These are phyloP conservation scores for Ascaphus truei DNA, from an alignment of 2,113 vertebrate genomes.

Conservation along the genomic window DNA sequence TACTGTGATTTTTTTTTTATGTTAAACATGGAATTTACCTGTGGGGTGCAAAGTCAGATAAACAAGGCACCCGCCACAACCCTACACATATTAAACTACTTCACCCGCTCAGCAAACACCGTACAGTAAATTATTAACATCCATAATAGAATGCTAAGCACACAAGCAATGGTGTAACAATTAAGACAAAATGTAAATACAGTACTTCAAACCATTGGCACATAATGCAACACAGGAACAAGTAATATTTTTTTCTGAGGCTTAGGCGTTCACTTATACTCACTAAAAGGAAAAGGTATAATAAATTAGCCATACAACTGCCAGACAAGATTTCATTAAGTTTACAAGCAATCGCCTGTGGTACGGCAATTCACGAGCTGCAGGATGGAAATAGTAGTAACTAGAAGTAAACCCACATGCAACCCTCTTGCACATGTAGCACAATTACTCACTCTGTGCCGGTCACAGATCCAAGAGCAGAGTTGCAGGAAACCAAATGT, in stretches of 20 bases:
- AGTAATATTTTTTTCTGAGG: neutral
- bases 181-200: conserved; percentile 3
- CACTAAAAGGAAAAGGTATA: neutral
- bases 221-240: neutral
- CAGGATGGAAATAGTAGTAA: neutral
- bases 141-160: conserved; percentile 3
- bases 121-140: conserved; percentile 30
- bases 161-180: conserved; percentile 21
- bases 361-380: neutral
- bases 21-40: neutral
- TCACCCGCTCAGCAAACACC: conserved; percentile 28
- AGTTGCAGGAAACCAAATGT: neutral
- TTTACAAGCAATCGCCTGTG: neutral
- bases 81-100: conserved; percentile 26
- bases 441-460: neutral
- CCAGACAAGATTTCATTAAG: neutral
- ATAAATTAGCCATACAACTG: conserved; percentile 4
- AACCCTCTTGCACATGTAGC: neutral
- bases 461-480: neutral
- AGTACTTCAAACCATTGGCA: conserved; percentile 29
- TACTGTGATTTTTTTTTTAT: neutral
- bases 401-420: neutral
- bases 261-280: neutral
- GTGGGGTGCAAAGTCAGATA: neutral
- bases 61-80: conserved; percentile 5